Conservation (phyloP, 64 coral and sea anemone genomes). For the Pachyseris speciosa region DNA sequence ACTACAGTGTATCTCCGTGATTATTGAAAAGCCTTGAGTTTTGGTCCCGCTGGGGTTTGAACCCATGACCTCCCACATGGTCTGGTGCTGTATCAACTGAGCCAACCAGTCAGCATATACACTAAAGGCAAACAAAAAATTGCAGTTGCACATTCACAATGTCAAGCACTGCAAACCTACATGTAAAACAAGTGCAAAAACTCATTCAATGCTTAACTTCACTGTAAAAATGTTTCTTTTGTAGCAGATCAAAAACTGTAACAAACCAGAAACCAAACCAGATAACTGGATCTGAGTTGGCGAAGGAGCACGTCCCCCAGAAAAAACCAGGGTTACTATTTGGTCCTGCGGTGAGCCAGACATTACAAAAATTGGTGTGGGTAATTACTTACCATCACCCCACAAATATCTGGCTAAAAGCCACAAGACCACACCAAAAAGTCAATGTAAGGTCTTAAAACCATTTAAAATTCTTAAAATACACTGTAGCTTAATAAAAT, state of each 20-base stretch:
- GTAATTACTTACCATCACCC: slow-evolving; percentile 2
- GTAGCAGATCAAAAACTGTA: slow-evolving; percentile 1
- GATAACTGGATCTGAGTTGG: slow-evolving; percentile 74
- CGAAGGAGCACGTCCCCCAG: slow-evolving; percentile 88
- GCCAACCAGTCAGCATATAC: too few relatives aligned
- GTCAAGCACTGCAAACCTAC: too few relatives aligned
- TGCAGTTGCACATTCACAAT: too few relatives aligned
- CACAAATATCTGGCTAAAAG: slow-evolving; percentile 48
- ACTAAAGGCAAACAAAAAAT: too few relatives aligned
- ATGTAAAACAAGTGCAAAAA: too few relatives aligned
- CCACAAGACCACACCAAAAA: slow-evolving; percentile 36
- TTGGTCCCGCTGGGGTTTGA: too few relatives aligned
- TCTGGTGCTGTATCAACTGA: too few relatives aligned
- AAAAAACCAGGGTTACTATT: slow-evolving; percentile 53
- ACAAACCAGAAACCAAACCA: slow-evolving; percentile 87
- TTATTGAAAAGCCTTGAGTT: too few relatives aligned
- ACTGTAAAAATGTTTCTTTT: background rate
- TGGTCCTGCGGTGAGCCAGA: slow-evolving; percentile 69
- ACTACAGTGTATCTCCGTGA: too few relatives aligned
- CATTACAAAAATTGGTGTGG: slow-evolving; percentile 49
- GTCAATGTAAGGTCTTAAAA: too few relatives aligned
- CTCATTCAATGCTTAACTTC: too few relatives aligned
- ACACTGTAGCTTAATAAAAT: background rate
- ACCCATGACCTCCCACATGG: too few relatives aligned
- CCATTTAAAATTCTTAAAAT: background rate